phyloP scores from a whole-genome alignment of 2,888 invertebrate species.

The Bunonema sp. region DNA sequence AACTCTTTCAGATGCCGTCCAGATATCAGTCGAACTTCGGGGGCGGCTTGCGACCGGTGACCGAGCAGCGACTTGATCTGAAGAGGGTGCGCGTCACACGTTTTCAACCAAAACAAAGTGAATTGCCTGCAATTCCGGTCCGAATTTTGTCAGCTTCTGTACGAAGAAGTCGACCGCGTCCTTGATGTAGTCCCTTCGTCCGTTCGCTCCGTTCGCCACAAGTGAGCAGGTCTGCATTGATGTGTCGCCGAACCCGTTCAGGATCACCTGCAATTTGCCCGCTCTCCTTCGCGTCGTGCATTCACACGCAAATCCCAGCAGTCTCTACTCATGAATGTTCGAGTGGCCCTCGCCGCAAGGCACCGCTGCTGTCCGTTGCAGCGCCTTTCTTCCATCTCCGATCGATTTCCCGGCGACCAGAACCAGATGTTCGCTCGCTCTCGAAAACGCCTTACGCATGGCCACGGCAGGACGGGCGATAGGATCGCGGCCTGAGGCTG shows the following conservation, averaged over 20 bases:
- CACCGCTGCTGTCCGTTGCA: no score
- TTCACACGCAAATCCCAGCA: no score
- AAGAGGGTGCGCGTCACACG: no score
- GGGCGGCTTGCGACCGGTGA: conserved; percentile 75
- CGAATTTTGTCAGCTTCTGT: conserved; percentile 81
- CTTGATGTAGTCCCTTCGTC: conserved; percentile 66
- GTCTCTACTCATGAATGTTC: not conserved
- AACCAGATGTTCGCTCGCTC: no score
- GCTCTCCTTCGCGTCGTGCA: not conserved
- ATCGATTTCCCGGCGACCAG: no score
- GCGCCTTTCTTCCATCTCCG: no score
- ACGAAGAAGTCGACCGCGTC: conserved; percentile 96
- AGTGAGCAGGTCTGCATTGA: conserved; percentile 9
- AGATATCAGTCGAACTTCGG: conserved; percentile 87
- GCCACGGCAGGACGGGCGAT: no score
- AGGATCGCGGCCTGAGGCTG: no score
- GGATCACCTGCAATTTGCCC: conserved; percentile 17
- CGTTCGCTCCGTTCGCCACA: conserved; percentile 6
- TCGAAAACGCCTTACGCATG: no score
- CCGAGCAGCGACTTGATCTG: conserved; percentile 78
- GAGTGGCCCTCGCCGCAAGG: no score
- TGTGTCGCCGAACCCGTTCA: conserved; percentile 43
- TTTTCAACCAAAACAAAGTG: conserved; percentile 2
- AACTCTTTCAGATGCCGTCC: conserved; percentile 85
- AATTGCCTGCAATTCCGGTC: conserved; percentile 81